Evolutionary conservation across 1,140 invertebrate genomes (phyloP).

Genomic region (Drosophila setifemur): DNA sequence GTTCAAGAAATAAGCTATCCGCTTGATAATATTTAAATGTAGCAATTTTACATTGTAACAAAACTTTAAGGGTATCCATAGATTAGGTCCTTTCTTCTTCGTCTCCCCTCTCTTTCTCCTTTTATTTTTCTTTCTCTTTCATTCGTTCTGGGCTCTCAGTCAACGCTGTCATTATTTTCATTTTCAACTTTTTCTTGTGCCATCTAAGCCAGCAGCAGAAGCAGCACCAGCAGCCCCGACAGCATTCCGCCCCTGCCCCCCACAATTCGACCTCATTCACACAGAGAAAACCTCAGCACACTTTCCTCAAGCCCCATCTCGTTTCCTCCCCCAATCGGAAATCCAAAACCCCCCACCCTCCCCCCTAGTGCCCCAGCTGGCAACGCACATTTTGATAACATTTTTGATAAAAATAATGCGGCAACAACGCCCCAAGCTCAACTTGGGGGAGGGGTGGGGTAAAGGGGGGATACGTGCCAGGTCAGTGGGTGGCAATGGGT

Average conservation of each 20-base stretch:
- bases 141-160: constrained; percentile 14
- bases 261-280: constrained; percentile 62
- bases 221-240: background rate
- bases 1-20: too few relatives aligned
- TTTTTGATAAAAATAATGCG: constrained; percentile 76
- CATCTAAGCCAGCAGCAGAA: constrained; percentile 16
- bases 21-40: too few relatives aligned
- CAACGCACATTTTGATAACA: constrained; percentile 80
- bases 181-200: constrained; percentile 67
- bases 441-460: background rate
- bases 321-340: background rate
- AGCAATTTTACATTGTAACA: too few relatives aligned
- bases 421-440: constrained; percentile 64
- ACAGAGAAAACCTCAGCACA: constrained; percentile 31
- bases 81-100: background rate
- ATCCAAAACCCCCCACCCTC: background rate
- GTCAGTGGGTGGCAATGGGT: constrained; percentile 69
- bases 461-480: constrained; percentile 57
- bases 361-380: constrained; percentile 47
- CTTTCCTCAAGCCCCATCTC: constrained; percentile 9
- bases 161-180: constrained; percentile 74
- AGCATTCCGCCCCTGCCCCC: background rate
- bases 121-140: constrained; percentile 5
- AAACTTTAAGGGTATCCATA: background rate
- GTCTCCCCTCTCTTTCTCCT: constrained; percentile 31